Base-by-base conservation (phyloP, 2,888 invertebrate genomes). In the Serripes groenlandicus region DNA sequence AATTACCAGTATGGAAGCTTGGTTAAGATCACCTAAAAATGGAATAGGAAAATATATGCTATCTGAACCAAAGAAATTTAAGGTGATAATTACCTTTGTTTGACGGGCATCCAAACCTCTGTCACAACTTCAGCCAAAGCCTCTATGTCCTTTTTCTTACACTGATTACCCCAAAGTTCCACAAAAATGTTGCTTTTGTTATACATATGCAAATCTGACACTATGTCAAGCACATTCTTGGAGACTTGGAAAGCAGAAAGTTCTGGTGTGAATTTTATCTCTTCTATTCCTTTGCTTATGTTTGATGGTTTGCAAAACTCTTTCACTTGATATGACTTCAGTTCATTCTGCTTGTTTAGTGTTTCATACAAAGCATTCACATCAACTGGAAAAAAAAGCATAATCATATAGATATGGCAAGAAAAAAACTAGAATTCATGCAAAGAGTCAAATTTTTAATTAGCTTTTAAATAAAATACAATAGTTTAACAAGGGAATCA, bases 301-400 rank as follows among this genome's bases (percentile, higher is more conserved):
- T 71, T 71, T 32, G 71, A 64, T 28, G 80, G 80, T 5, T 42
- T 52, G 64, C 80, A 80, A 30, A 80, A 80, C 68, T 75, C 75
- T 30, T 37, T 75, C 4, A 80, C 32, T 18, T n/a, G 11, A 26
- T 75, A 66, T 30, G 21, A 37, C n/a, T 80, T 52, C 32, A 80
- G n/a, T 21, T 70, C 2, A 30, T 37, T 64, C 66, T 75, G 75
- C 28, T 80, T 80, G 23, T 71, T 71, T 28, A 80, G 56, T n/a
- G 66, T 58, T 18, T 54, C 37, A 75, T 80, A 75, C 30, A 80
- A 28, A 21, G 18, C 21, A 9, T 18, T 52, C 9, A 37, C 32
- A 49, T 79, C 75, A 69, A 79, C 79, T 79, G 37, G 7, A 60
- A 49, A 49, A 58, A 28, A 26, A 58, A 15, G n/a, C n/a, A n/a